phyloP scores from a whole-genome alignment of 2,888 invertebrate species.

The Pachydiplax longipennis region DNA sequence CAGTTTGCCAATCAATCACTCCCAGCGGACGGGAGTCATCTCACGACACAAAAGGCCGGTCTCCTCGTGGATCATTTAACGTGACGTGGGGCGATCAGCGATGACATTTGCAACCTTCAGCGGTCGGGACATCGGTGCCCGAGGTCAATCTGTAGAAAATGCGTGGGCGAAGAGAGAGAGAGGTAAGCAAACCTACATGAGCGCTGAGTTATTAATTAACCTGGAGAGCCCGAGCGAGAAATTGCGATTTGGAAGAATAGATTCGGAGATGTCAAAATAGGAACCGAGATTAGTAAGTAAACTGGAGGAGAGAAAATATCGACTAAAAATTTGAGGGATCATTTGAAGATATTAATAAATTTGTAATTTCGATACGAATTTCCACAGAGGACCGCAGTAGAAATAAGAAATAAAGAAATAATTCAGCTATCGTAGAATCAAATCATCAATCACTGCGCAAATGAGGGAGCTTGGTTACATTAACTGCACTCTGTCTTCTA shows the following conservation, averaged over 20 bases:
- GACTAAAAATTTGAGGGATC: no score
- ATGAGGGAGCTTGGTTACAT: no score
- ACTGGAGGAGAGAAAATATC: neutral
- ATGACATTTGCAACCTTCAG: neutral
- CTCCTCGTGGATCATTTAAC: conserved; percentile 24
- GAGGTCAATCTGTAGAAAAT: neutral
- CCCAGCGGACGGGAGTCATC: neutral
- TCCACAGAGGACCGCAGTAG: no score
- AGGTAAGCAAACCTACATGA: no score
- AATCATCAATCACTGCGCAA: no score
- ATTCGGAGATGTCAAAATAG: neutral
- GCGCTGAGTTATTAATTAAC: neutral
- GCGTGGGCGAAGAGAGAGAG: neutral
- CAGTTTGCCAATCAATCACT: neutral
- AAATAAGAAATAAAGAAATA: no score
- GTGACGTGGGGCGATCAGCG: neutral
- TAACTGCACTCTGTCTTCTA: no score
- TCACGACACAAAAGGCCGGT: conserved; percentile 8
- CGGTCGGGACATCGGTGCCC: neutral
- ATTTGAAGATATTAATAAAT: no score
- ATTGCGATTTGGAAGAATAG: neutral
- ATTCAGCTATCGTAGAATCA: no score
- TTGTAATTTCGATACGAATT: no score
- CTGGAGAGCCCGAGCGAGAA: neutral
- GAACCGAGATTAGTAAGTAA: neutral